A percentile compares a stretch with the other conserved stretches of the same genome.
phyloP scores from a whole-genome alignment of 2,888 invertebrate species.

The Torymus auratus region DNA sequence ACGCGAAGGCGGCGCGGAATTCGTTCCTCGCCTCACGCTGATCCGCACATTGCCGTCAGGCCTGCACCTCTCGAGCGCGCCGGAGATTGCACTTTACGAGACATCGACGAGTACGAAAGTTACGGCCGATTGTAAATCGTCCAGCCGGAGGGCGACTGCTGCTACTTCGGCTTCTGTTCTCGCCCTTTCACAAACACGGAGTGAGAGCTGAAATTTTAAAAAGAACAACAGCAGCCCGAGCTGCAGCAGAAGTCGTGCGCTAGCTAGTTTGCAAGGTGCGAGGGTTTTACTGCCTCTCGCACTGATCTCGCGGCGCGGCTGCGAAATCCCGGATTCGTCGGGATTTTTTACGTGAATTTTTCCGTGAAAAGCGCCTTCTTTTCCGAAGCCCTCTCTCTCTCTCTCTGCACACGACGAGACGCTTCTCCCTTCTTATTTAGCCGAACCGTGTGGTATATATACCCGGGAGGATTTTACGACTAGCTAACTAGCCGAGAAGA shows the following conservation, averaged over 20 bases:
- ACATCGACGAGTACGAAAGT: constrained; percentile 57
- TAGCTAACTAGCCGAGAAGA: constrained; percentile 28
- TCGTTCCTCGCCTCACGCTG: constrained; percentile 26
- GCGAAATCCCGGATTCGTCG: constrained; percentile 34
- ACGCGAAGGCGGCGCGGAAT: constrained; percentile 44
- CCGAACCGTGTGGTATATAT: neutral
- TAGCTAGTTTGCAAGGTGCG: too few species aligned
- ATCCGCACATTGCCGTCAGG: too few species aligned
- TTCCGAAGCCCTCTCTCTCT: neutral
- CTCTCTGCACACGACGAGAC: neutral
- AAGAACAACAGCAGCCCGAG: too few species aligned
- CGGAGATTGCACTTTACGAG: constrained; percentile 58
- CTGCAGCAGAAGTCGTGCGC: too few species aligned
- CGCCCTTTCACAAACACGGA: neutral
- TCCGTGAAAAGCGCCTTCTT: neutral
- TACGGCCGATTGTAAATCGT: constrained; percentile 59
- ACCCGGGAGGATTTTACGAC: constrained; percentile 36
- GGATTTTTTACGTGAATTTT: neutral
- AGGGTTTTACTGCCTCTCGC: constrained; percentile 19
- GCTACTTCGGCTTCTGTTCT: neutral
- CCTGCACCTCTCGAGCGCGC: constrained; percentile 8
- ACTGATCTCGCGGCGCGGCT: neutral
- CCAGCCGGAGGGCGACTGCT: constrained; percentile 46
- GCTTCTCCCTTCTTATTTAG: too few species aligned
- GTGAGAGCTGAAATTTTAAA: constrained; percentile 26